Percentiles rank a stretch among this genome's conserved stretches.
phyloP scores from a whole-genome alignment of 2,797 vertebrate species.

The Argentina silus region DNA sequence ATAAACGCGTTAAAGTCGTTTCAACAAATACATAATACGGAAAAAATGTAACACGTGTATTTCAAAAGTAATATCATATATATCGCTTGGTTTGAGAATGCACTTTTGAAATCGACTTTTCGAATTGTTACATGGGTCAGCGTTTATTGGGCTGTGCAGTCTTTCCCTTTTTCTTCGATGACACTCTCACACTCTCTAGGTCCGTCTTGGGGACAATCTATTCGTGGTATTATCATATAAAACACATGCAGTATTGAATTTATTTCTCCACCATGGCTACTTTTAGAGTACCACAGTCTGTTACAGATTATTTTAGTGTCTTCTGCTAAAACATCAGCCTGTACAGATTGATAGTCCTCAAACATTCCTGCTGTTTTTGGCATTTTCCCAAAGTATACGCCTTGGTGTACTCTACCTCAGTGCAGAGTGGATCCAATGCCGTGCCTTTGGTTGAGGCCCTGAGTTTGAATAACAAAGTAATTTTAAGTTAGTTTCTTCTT shows the following conservation, averaged over 20 bases:
- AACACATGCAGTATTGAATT: not conserved
- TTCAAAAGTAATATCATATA: too few species aligned
- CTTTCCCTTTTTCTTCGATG: conserved; percentile 1
- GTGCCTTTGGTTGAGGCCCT: conserved; percentile 31
- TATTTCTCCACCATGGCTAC: not conserved
- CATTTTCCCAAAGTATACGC: conserved; percentile 53
- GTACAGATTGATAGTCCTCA: conserved; percentile 34
- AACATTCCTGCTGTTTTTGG: conserved; percentile 53
- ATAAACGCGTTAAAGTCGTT: too few species aligned
- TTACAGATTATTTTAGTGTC: conserved; percentile 1
- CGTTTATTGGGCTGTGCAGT: conserved; percentile 14
- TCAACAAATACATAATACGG: too few species aligned
- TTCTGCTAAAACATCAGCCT: conserved; percentile 22
- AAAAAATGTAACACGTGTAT: too few species aligned
- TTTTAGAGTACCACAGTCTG: not conserved
- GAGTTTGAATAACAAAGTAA: conserved; percentile 22
- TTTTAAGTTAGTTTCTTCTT: not conserved
- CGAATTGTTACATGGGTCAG: conserved; percentile 8
- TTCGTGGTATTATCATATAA: not conserved
- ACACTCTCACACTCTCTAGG: not conserved
- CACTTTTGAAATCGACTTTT: too few species aligned
- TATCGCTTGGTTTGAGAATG: too few species aligned
- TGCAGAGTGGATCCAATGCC: conserved; percentile 24
- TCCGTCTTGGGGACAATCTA: not conserved
- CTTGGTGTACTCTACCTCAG: conserved; percentile 50